Evolutionary conservation across 2,888 invertebrate species (phyloP), one percentile per base, ranked within the genome.

Genomic region (Caenorhabditis afra): DNA sequence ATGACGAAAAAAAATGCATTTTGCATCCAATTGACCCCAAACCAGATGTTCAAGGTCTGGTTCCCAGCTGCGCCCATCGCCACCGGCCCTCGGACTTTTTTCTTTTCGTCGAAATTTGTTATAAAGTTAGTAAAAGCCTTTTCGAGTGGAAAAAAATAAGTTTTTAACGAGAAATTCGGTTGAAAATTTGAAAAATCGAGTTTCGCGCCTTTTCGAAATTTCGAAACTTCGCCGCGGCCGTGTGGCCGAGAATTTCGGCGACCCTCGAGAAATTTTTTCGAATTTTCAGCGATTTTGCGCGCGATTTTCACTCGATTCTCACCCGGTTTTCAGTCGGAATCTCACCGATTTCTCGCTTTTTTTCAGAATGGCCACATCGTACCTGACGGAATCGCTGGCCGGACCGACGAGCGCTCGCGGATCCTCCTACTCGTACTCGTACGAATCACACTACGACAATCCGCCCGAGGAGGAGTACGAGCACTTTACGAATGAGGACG

Each of bases 291-390:
- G n/a, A n/a, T n/a, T n/a, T n/a, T n/a, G n/a, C n/a, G n/a, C n/a
- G n/a, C n/a, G n/a, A n/a, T n/a, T n/a, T n/a, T n/a, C n/a, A n/a
- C n/a, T n/a, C n/a, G n/a, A n/a, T n/a, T n/a, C n/a, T n/a, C n/a
- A n/a, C n/a, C n/a, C n/a, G n/a, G n/a, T n/a, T n/a, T n/a, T n/a
- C n/a, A n/a, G n/a, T 29, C 29, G 29, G 29, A 5, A 5, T 29
- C 37, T 55, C 18, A 41, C 12, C 10, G 3, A 52, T 20, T 68
- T 66, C 1, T 18, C 4, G 52, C 4, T 14, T 52, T 3, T 55
- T 29, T 29, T 29, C 75, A 89, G 89, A 75, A 89, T 89, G 89
- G 86, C 89, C 41, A 85, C 88, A 11, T 87, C 87, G 8, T 89
- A 89, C 79, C 79, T 89, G 47, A 89, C 89, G 8, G 87, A 88